A percentile compares a stretch with the other conserved stretches of the same genome.
Evolutionary conservation across 2,113 vertebrate species (phyloP).

Genomic region (Platycercus adscitus): DNA sequence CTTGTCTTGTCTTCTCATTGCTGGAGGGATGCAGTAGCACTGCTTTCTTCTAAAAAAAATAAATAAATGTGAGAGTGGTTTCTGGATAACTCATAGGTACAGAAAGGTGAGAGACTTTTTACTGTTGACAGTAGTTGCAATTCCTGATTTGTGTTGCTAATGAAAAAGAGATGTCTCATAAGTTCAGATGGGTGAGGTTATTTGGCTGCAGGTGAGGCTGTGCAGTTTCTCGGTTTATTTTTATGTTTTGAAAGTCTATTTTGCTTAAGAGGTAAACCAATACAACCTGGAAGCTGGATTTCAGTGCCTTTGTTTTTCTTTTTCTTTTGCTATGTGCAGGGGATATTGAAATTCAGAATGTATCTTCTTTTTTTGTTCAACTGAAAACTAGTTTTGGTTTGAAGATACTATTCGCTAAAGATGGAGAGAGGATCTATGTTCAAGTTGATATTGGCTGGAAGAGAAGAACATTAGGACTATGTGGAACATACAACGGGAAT

Average conservation of each 20-base stretch:
- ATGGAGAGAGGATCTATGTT: constrained; percentile 90
- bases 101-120: neutral
- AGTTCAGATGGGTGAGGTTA: neutral
- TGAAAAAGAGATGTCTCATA: neutral
- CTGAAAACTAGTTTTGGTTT: constrained; percentile 90
- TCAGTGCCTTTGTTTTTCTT: neutral
- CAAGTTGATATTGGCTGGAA: constrained; percentile 88
- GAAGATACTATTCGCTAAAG: constrained; percentile 87
- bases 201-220: neutral
- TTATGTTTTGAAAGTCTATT: neutral
- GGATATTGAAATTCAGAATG: constrained; percentile 82
- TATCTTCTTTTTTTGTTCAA: constrained; percentile 92
- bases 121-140: neutral
- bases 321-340: constrained; percentile 73
- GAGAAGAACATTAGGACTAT: constrained; percentile 89
- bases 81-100: neutral
- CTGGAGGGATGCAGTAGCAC: neutral
- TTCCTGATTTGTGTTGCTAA: neutral
- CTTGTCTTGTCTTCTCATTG: neutral
- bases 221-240: neutral
- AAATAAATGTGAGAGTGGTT: neutral
- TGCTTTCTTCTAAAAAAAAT: neutral
- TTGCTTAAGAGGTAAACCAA: neutral
- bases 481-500: constrained; percentile 97
- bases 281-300: neutral